Evolutionary conservation across 2,113 vertebrate species (phyloP), one percentile per base, ranked within the genome.

Genomic region (Spermophilus dauricus): DNA sequence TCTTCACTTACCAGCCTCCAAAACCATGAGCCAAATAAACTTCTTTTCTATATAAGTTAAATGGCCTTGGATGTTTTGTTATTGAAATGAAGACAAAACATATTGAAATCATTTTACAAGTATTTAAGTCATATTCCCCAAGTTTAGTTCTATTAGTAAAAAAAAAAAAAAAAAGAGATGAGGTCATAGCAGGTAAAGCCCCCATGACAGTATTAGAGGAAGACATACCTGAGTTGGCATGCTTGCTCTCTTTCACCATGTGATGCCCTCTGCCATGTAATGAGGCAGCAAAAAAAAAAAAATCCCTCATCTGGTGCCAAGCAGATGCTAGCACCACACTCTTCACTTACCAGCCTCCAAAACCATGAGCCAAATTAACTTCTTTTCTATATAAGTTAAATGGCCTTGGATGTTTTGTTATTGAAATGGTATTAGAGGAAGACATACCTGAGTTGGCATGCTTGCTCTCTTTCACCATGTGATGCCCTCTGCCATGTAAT

Each of bases 131-230:
- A 58, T 37, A 89, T 37, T 93, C 83, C 39, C 81, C 78, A 89
- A 39, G 7, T 61, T 48, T 30, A 75, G 42, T 69, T 82, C 73
- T 89, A 75, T 48, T 8, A 24, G 28, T 56, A 18, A 56, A 58
- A 86, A 69, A 37, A 37, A 37, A 37, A 63, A 58, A 90, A 95
- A 58, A 90, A 95, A 93, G n/a, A n/a, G n/a, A n/a, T n/a, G n/a
- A n/a, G n/a, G n/a, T n/a, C n/a, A n/a, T n/a, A n/a, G n/a, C n/a
- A n/a, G n/a, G n/a, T n/a, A n/a, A n/a, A n/a, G n/a, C n/a, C n/a
- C n/a, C n/a, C n/a, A n/a, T n/a, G n/a, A n/a, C n/a, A n/a, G n/a
- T n/a, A n/a, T n/a, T n/a, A n/a, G n/a, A n/a, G n/a, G n/a, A n/a
- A n/a, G n/a, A n/a, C n/a, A n/a, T n/a, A n/a, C n/a, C n/a, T n/a